phyloP scores from a whole-genome alignment of 1,140 invertebrate species.

The Anoplolepis gracilipes region DNA sequence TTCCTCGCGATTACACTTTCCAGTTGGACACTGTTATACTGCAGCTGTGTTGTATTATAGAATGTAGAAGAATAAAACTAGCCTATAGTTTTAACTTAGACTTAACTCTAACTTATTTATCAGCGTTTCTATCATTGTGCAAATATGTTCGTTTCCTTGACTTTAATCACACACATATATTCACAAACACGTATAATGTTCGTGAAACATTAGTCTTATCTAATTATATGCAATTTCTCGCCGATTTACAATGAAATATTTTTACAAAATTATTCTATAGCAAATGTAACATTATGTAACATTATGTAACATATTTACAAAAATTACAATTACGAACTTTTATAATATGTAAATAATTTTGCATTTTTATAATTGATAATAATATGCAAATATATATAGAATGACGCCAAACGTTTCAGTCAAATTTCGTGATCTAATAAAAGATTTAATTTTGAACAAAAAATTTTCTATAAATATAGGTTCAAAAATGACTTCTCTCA shows the following conservation, averaged over 20 bases:
- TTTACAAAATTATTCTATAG: too few relatives aligned
- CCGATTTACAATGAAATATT: not conserved
- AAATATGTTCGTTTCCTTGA: not conserved
- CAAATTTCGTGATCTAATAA: too few relatives aligned
- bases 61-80: not conserved
- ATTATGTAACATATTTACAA: not conserved
- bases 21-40: not conserved
- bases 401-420: too few relatives aligned
- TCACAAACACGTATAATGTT: too few relatives aligned
- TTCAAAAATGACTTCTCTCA: too few relatives aligned
- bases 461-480: too few relatives aligned
- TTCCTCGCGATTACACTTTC: not conserved
- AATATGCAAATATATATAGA: too few relatives aligned
- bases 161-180: too few relatives aligned
- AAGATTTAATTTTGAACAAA: too few relatives aligned
- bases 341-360: not conserved
- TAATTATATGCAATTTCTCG: not conserved
- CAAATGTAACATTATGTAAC: too few relatives aligned
- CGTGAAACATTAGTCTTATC: too few relatives aligned
- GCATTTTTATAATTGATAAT: not conserved
- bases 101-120: constrained; percentile 1
- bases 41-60: too few relatives aligned
- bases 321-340: not conserved
- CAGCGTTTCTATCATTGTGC: not conserved
- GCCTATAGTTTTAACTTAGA: not conserved